Evolutionary conservation across 2,113 vertebrate species (phyloP), one percentile per base, ranked within the genome.

Genomic region (Microcebus ravelobensis): DNA sequence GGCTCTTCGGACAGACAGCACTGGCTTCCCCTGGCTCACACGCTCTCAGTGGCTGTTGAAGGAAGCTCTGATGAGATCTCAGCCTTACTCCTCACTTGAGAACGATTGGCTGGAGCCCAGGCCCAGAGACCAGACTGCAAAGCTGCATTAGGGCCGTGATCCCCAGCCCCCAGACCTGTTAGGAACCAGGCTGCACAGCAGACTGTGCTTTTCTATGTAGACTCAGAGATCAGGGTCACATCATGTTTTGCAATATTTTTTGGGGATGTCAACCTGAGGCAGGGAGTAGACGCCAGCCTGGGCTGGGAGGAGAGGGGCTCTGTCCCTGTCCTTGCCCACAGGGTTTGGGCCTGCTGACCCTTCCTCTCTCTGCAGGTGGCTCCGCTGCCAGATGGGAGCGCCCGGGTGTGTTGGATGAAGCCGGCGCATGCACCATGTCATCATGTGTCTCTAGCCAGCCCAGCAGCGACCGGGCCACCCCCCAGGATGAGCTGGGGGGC

Each of bases 381-480:
- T 3, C 52, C 6, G 17, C n/a, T 27, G 84, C 81, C 29, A 0
- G 0, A 98, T 98, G 97, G 99, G 98, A 97, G 98, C 20, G 12
- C 42, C 67, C 18, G 13, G 83, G 98, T 50, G 90, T 77, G 96
- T 91, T 94, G 97, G 95, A 96, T 98, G 98, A 98, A 97, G 97
- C 96, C 25, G 82, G 97, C 61, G 17, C 65, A 95, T 89, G 13
- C 98, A 98, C 98, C 98, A 99, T 99, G 98, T 99, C 98, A 77
- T 99, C 99, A 98, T 99, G 99, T 4, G 89, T 99, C 96, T 99
- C 98, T 90, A 83, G 98, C 98, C 99, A 99, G 99, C 98, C 98
- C 52, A 98, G 98, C 63, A 10, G 98, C 96, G 98, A 98, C 68
- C 94, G 27, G 50, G 97, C 98, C 68, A 96, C 98, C 57, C 94